These are phyloP conservation scores for Microtus pennsylvanicus DNA, from an alignment of 2,113 vertebrate genomes.

Conservation along the genomic window DNA sequence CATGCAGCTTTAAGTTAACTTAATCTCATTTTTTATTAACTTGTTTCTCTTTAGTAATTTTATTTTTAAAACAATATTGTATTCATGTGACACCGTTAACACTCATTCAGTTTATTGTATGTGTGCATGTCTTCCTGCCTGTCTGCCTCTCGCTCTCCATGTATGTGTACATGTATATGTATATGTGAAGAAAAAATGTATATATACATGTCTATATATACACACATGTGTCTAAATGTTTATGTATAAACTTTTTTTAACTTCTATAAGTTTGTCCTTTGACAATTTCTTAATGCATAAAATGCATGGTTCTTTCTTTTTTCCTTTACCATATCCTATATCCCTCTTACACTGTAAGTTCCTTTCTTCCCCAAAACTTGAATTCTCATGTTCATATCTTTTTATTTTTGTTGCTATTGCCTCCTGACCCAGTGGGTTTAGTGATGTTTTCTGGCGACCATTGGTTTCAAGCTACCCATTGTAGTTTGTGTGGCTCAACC, in stretches of 20 bases:
- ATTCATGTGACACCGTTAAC: background rate
- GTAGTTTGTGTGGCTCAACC: background rate
- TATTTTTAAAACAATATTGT: background rate
- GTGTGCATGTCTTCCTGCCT: background rate
- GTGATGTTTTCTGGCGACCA: background rate
- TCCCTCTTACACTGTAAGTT: background rate
- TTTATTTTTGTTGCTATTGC: background rate
- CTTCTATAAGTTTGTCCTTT: background rate
- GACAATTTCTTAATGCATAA: background rate
- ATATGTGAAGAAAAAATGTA: background rate
- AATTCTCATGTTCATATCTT: background rate
- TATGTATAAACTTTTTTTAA: background rate
- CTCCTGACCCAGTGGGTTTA: background rate
- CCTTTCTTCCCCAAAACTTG: background rate
- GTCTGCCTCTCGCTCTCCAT: background rate
- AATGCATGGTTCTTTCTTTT: background rate
- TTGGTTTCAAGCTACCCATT: background rate
- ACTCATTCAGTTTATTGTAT: background rate
- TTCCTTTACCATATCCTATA: background rate
- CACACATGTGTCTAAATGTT: background rate
- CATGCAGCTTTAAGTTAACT: background rate
- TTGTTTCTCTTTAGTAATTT: background rate
- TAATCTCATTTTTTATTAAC: background rate
- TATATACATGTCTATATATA: background rate
- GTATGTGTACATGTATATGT: background rate